Evolutionary conservation across 2,888 invertebrate species (phyloP).

Genomic region (Urechis unicinctus): DNA sequence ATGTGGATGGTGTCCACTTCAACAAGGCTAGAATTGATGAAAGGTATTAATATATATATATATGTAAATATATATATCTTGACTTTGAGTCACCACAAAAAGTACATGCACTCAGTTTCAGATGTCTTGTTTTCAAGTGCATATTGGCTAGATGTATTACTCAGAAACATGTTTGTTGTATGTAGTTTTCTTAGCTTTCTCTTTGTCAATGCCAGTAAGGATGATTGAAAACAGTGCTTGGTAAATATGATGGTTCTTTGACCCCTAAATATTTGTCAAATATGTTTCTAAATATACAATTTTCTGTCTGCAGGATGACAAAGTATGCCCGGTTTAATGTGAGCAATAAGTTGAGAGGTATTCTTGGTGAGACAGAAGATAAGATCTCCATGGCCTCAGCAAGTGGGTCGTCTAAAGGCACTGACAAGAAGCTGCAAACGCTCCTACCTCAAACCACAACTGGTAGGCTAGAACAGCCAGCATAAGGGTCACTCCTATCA

Average conservation of each 20-base stretch:
- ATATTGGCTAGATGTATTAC: too few species aligned
- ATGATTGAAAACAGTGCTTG: too few species aligned
- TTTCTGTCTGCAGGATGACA: constrained; percentile 14
- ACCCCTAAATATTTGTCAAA: too few species aligned
- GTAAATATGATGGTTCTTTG: too few species aligned
- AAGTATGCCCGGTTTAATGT: constrained; percentile 34
- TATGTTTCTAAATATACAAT: too few species aligned
- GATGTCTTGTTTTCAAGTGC: too few species aligned
- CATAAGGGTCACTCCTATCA: too few species aligned
- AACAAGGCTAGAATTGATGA: constrained; percentile 33
- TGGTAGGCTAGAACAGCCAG: too few species aligned
- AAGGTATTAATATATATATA: constrained; percentile 22
- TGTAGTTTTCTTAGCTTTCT: neutral
- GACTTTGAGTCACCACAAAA: too few species aligned
- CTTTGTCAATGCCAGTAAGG: constrained; percentile 26
- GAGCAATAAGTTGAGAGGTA: constrained; percentile 32
- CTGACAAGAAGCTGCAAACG: constrained; percentile 22
- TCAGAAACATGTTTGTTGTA: neutral
- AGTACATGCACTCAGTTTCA: too few species aligned
- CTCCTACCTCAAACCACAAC: constrained; percentile 12
- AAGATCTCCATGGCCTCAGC: constrained; percentile 33
- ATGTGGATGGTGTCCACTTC: constrained; percentile 36
- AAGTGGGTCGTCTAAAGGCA: constrained; percentile 27
- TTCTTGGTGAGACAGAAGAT: constrained; percentile 37
- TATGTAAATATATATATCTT: neutral